phyloP scores from a whole-genome alignment of 2,113 vertebrate species.

The Hucho hucho region DNA sequence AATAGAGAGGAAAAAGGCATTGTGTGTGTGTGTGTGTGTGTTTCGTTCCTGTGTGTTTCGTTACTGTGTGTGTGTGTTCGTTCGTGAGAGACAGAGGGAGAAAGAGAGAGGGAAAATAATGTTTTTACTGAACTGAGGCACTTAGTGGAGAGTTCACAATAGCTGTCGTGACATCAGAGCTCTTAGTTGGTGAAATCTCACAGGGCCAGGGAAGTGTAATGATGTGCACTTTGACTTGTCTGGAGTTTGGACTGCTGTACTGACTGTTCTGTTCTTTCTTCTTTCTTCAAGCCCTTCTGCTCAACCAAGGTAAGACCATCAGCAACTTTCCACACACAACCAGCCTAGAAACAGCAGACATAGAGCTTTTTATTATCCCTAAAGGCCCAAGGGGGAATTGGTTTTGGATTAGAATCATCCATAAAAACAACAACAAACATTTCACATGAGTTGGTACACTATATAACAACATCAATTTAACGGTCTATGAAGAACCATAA shows the following conservation, averaged over 20 bases:
- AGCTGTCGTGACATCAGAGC: background rate
- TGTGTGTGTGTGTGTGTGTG: too few species aligned
- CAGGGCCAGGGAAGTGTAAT: background rate
- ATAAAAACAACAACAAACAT: background rate
- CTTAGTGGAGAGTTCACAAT: background rate
- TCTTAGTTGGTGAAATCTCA: background rate
- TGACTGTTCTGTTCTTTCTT: constrained; percentile 5
- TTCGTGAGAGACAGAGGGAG: too few species aligned
- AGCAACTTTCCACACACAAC: background rate
- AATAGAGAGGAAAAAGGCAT: too few species aligned
- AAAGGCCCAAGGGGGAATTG: background rate
- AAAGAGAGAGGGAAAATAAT: too few species aligned
- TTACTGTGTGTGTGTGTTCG: too few species aligned
- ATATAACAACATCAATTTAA: too few species aligned
- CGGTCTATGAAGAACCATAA: too few species aligned
- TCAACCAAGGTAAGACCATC: constrained; percentile 83
- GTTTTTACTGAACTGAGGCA: background rate
- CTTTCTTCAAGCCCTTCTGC: constrained; percentile 75
- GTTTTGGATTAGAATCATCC: background rate
- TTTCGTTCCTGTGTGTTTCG: too few species aligned
- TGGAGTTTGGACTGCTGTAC: background rate
- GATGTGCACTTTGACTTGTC: background rate
- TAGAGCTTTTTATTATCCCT: too few species aligned
- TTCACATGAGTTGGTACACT: too few species aligned
- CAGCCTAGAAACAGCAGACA: background rate